phyloP scores from a whole-genome alignment of 2,888 invertebrate genomes.

The Willowsia nigromaculata region DNA sequence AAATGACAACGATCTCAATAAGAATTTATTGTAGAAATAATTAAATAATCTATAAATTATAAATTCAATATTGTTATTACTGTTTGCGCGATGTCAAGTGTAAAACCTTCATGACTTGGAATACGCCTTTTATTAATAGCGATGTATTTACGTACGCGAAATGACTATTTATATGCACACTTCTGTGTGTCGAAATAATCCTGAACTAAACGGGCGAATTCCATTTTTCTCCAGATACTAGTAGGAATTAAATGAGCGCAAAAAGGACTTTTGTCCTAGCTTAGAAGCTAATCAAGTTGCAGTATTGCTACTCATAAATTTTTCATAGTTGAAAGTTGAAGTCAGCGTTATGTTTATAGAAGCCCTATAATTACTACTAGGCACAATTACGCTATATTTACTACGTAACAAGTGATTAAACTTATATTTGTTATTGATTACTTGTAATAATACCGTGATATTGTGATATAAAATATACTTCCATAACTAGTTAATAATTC shows the following conservation, averaged over 20 bases:
- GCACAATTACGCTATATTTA: no score
- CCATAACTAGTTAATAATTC: constrained; percentile 11
- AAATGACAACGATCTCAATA: constrained; percentile 34
- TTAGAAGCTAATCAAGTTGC: neutral
- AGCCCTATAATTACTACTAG: no score
- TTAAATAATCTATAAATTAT: neutral
- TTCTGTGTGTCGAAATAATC: neutral
- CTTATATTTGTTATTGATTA: no score
- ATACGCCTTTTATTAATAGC: neutral
- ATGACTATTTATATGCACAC: neutral
- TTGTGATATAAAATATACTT: constrained; percentile 40
- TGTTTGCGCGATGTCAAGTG: no score
- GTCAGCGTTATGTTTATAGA: no score
- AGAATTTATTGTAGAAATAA: neutral
- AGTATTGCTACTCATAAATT: constrained; percentile 10
- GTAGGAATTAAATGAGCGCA: no score
- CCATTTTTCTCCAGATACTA: no score
- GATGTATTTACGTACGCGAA: neutral
- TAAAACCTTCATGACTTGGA: neutral
- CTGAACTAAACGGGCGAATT: no score
- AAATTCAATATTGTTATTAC: no score
- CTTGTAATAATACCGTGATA: neutral
- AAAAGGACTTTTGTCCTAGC: no score
- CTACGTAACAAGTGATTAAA: no score
- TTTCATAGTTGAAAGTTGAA: constrained; percentile 18